phyloP scores from a whole-genome alignment of 2,113 vertebrate species.

The Mormyrus iriodes region DNA sequence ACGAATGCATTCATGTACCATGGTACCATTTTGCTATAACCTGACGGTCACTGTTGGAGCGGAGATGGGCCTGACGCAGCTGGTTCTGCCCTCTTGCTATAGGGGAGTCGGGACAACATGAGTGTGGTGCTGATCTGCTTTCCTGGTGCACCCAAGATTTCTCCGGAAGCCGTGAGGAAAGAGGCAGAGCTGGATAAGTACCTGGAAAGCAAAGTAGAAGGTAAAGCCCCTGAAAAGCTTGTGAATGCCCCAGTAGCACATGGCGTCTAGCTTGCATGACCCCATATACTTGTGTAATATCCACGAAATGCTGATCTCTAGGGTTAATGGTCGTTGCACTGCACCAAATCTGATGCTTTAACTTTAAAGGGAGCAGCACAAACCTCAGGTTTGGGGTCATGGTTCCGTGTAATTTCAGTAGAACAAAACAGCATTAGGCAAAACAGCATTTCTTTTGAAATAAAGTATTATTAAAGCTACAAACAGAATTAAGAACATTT shows the following conservation, averaged over 20 bases:
- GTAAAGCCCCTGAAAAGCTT: conserved; percentile 80
- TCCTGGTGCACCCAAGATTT: conserved; percentile 80
- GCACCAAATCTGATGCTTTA: no score
- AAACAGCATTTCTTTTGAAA: neutral
- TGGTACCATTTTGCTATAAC: neutral
- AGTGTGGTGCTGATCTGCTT: conserved; percentile 86
- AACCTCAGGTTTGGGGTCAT: neutral
- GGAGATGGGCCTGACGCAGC: neutral
- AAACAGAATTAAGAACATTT: neutral
- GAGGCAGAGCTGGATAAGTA: conserved; percentile 81
- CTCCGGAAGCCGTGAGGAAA: conserved; percentile 76
- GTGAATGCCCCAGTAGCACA: conserved; percentile 70
- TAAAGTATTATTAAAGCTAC: neutral
- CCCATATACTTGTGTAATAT: neutral
- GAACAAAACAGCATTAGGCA: no score
- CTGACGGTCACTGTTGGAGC: neutral
- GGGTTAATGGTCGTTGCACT: no score
- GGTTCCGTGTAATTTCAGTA: neutral
- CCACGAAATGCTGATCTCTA: neutral
- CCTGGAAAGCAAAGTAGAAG: conserved; percentile 82
- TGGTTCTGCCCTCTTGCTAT: conserved; percentile 16
- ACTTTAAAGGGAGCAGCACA: no score
- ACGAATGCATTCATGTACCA: neutral
- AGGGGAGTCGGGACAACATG: conserved; percentile 92
- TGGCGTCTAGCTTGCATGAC: neutral